phyloP scores from a whole-genome alignment of 2,797 vertebrate genomes.

The Chrosomus eos region DNA sequence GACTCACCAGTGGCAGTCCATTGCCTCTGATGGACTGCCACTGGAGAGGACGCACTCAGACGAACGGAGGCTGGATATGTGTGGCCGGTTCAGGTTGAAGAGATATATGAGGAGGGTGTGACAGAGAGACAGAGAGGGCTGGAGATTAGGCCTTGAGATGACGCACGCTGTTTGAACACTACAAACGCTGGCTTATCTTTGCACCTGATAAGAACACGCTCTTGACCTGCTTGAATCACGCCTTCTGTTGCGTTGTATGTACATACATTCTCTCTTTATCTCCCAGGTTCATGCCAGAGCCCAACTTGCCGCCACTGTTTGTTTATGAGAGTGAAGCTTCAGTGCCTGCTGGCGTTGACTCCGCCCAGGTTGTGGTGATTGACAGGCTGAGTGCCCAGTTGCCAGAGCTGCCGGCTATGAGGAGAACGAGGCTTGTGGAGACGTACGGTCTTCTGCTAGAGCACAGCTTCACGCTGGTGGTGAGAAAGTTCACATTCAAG shows the following conservation, averaged over 20 bases:
- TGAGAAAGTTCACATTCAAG: constrained; percentile 69
- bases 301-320: constrained; percentile 93
- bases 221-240: background rate
- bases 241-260: background rate
- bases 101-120: constrained; percentile 27
- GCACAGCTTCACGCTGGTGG: constrained; percentile 91
- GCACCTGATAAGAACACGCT: constrained; percentile 20
- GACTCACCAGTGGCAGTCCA: too few relatives aligned
- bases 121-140: constrained; percentile 18
- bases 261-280: background rate
- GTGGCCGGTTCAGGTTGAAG: background rate
- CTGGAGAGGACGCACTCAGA: background rate
- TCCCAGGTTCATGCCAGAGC: constrained; percentile 95
- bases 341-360: constrained; percentile 74
- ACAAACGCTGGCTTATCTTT: constrained; percentile 27
- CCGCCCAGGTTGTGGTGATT: constrained; percentile 85
- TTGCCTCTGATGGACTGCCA: background rate
- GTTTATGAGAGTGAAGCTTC: constrained; percentile 84
- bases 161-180: constrained; percentile 39
- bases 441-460: constrained; percentile 87
- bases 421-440: constrained; percentile 84
- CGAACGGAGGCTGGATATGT: background rate
- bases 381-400: constrained; percentile 82
- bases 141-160: constrained; percentile 57
- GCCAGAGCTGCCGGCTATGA: constrained; percentile 89